Evolutionary conservation across 2,888 invertebrate species (phyloP).

Genomic region (Synergus laeviventris): DNA sequence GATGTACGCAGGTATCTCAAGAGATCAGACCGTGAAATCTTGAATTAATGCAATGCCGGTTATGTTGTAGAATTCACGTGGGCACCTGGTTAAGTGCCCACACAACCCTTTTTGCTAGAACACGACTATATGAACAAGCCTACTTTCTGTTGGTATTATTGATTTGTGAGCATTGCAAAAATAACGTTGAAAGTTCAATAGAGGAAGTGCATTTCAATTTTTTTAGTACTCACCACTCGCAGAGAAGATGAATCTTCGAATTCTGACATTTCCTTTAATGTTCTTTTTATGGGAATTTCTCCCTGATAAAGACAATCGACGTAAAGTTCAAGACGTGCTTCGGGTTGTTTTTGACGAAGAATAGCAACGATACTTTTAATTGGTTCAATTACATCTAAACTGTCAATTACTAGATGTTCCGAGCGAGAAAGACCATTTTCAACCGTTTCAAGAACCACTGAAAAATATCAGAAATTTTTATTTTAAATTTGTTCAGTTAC

Average conservation of each 20-base stretch:
- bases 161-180: not conserved
- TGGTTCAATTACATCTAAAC: slow-evolving; percentile 78
- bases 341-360: slow-evolving; percentile 78
- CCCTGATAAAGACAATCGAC: slow-evolving; percentile 83
- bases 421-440: slow-evolving; percentile 79
- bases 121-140: not conserved
- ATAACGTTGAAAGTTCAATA: not conserved
- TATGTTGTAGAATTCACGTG: slow-evolving; percentile 26
- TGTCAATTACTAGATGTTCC: slow-evolving; percentile 81
- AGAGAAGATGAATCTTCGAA: slow-evolving; percentile 61
- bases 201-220: not conserved
- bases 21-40: slow-evolving; percentile 32
- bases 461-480: slow-evolving; percentile 49
- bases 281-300: slow-evolving; percentile 77
- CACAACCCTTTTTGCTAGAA: slow-evolving; percentile 36
- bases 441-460: slow-evolving; percentile 83
- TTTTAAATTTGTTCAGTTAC: slow-evolving; percentile 1
- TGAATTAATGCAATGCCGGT: slow-evolving; percentile 18
- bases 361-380: slow-evolving; percentile 79
- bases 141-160: slow-evolving; percentile 9
- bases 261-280: slow-evolving; percentile 71
- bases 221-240: slow-evolving; percentile 72
- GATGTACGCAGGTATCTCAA: slow-evolving; percentile 27
- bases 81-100: slow-evolving; percentile 33
- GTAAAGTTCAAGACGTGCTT: slow-evolving; percentile 81